Evolutionary conservation across 2,113 vertebrate species (phyloP).

Genomic region (Calonectris borealis): DNA sequence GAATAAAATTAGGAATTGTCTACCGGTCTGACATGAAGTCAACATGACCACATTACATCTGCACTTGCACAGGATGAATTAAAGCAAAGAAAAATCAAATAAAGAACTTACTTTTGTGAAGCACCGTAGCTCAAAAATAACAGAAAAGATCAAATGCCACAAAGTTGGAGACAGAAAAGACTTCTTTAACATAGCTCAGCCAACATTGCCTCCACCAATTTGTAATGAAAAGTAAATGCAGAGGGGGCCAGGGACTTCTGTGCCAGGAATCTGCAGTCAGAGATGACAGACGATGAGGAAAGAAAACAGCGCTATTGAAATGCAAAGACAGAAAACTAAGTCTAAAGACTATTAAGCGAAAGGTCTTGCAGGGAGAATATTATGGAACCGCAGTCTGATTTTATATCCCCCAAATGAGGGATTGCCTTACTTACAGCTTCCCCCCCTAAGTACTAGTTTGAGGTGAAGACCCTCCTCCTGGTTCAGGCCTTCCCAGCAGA

Average conservation of each 20-base stretch:
- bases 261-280: not conserved
- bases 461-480: not conserved
- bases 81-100: not conserved
- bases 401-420: not conserved
- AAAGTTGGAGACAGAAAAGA: not conserved
- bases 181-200: not conserved
- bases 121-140: not conserved
- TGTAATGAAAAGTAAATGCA: not conserved
- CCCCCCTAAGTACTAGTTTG: not conserved
- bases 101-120: not conserved
- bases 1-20: conserved; percentile 10
- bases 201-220: not conserved
- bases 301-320: not conserved
- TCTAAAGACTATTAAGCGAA: not conserved
- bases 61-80: not conserved
- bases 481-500: not conserved
- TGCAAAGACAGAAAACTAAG: not conserved
- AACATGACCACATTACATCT: not conserved
- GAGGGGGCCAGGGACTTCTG: not conserved
- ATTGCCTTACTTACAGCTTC: not conserved
- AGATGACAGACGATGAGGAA: not conserved
- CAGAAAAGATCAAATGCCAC: not conserved
- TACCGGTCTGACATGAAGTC: not conserved
- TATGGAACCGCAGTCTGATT: not conserved
- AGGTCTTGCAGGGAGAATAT: not conserved